A percentile compares a stretch with the other conserved stretches of the same genome.
phyloP scores from a whole-genome alignment of 2,797 vertebrate genomes.

The Ptychadena robeensis region DNA sequence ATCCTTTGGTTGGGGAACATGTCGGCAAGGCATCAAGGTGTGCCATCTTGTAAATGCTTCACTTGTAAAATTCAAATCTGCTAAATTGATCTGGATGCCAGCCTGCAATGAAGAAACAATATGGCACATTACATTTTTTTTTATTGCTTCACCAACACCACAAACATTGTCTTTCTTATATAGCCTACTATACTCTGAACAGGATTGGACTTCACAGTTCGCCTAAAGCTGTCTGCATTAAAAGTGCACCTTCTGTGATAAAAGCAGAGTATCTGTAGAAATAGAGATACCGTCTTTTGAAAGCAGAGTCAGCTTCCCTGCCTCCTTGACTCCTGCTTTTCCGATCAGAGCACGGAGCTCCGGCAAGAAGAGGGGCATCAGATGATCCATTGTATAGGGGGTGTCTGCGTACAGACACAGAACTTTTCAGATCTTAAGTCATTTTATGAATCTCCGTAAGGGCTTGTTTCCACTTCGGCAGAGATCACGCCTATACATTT shows the following conservation, averaged over 20 bases:
- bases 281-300: not conserved
- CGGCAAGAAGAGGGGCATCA: too few species aligned
- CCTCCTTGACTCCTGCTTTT: too few species aligned
- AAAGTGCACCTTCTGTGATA: not conserved
- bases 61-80: conserved; percentile 71
- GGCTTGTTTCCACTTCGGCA: too few species aligned
- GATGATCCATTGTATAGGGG: too few species aligned
- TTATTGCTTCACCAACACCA: conserved; percentile 16
- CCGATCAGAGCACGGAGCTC: too few species aligned
- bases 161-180: conserved; percentile 22
- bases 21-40: conserved; percentile 76
- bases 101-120: conserved; percentile 69
- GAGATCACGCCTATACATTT: too few species aligned
- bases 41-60: conserved; percentile 77
- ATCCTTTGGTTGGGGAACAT: conserved; percentile 66
- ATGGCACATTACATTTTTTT: conserved; percentile 17
- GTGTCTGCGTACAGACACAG: too few species aligned
- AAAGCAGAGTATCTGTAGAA: not conserved
- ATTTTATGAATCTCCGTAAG: too few species aligned
- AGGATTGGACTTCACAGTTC: conserved; percentile 22
- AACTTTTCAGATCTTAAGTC: too few species aligned
- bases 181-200: not conserved
- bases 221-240: not conserved
- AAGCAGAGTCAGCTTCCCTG: too few species aligned
- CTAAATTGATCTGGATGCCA: conserved; percentile 78